These are phyloP conservation scores for Heliconius charithonia DNA, from an alignment of 2,888 invertebrate genomes.

Conservation along the genomic window DNA sequence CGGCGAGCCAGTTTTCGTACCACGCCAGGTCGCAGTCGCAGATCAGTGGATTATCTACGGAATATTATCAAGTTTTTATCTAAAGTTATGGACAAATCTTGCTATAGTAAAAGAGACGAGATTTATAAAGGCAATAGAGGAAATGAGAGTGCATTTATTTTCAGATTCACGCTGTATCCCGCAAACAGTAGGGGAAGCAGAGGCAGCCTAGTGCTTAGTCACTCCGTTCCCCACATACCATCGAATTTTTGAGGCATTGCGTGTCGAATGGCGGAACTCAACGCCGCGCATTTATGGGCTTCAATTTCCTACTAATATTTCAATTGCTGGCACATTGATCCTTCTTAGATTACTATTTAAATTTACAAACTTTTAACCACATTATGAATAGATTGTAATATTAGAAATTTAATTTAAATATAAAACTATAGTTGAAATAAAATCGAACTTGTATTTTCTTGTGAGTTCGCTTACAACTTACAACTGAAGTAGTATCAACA, in stretches of 20 bases:
- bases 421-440: not conserved
- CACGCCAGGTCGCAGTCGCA: conserved; percentile 95
- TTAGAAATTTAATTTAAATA: not conserved
- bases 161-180: not conserved
- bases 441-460: not conserved
- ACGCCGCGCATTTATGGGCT: too few relatives aligned
- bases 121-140: not conserved
- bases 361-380: not conserved
- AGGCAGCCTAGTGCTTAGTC: too few relatives aligned
- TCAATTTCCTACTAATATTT: not conserved
- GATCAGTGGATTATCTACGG: conserved; percentile 91
- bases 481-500: conserved; percentile 7
- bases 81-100: not conserved
- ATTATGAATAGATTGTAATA: not conserved
- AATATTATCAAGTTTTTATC: not conserved
- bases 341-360: not conserved
- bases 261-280: too few relatives aligned
- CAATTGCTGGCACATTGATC: not conserved
- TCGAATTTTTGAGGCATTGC: too few relatives aligned
- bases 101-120: not conserved
- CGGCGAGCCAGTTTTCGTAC: conserved; percentile 92
- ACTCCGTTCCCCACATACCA: too few relatives aligned
- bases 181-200: too few relatives aligned
- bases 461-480: not conserved
- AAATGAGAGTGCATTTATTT: too few relatives aligned